Conservation (phyloP, 1,140 invertebrate species). For the Pseudomyrmex concolor region DNA sequence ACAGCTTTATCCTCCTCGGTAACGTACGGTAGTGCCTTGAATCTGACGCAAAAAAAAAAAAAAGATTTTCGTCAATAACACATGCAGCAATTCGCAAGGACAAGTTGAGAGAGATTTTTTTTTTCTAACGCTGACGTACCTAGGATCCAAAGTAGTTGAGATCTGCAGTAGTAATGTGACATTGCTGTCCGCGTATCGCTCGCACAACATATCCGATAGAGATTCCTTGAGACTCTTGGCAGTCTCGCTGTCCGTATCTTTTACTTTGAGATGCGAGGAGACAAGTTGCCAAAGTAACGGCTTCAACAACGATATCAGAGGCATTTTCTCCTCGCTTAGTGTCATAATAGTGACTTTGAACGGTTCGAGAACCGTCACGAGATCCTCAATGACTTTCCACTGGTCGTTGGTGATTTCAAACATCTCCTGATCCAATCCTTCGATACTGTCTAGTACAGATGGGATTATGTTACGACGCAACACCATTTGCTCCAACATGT, state of each 20-base stretch:
- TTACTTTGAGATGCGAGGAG: constrained; percentile 84
- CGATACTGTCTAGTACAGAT: constrained; percentile 79
- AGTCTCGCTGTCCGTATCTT: constrained; percentile 81
- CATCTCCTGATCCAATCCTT: constrained; percentile 76
- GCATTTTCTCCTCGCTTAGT: constrained; percentile 85
- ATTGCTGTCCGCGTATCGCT: constrained; percentile 82
- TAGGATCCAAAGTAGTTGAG: constrained; percentile 85
- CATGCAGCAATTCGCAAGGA: not conserved
- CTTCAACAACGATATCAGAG: constrained; percentile 85
- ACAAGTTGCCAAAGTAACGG: constrained; percentile 86
- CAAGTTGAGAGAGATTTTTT: not conserved
- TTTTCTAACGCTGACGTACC: constrained; percentile 73
- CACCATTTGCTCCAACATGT: constrained; percentile 85
- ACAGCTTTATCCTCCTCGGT: constrained; percentile 83
- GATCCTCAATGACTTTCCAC: constrained; percentile 85
- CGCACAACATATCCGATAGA: constrained; percentile 83
- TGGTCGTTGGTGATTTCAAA: constrained; percentile 81
- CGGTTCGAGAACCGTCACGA: constrained; percentile 84
- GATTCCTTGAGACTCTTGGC: constrained; percentile 82
- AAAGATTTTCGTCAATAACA: not conserved
- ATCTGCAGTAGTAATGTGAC: constrained; percentile 84
- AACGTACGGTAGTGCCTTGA: constrained; percentile 84
- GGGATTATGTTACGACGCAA: constrained; percentile 79
- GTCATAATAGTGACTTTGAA: constrained; percentile 87
- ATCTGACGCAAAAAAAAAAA: constrained; percentile 70